Base-by-base conservation (phyloP, 2,797 vertebrate species). In the Novumbra hubbsi region DNA sequence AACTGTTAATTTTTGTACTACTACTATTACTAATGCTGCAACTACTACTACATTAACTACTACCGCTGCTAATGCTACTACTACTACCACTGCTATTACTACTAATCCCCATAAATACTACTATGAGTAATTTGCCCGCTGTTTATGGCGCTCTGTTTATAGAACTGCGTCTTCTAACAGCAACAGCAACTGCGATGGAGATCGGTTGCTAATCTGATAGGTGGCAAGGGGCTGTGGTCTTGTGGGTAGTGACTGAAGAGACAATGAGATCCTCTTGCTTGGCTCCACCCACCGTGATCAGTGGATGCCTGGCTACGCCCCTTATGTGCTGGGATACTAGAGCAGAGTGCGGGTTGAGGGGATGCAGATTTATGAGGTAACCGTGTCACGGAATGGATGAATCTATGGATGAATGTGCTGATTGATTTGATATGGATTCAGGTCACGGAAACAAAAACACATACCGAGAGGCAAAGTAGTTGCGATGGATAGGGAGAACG, bases 221-320 rank as follows among this genome's bases (percentile, higher is more conserved):
- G 41, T 32, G 34, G 34, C 34, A 38, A 38, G 28, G 63, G 0
- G 28, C 21, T 62, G n/a, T 27, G 17, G 48, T 75, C 69, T 62
- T 78, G 21, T 73, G 74, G 74, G 75, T 57, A 73, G 64, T 16
- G 55, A 55, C 64, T 57, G 77, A 76, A 4, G 55, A 80, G 70
- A 84, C 67, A 72, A 73, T 24, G 69, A 0, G 21, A 75, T 81
- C 70, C 52, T 60, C 50, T 52, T 52, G 50, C 50, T 52, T 52
- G 50, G 50, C 19, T 52, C n/a, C 34, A 38, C 34, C 34, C 50
- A 52, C 50, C 1, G 50, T 1, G 50, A n/a, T 52, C 50, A 1
- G 19, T 6, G 50, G 50, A 52, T 8, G 17, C 17, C 50, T 52
- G 50, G 19, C 50, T 52, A 7, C 19, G n/a, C 6, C 50, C 19